phyloP scores from a whole-genome alignment of 2,888 invertebrate species.

The Agonopterix heracliana region DNA sequence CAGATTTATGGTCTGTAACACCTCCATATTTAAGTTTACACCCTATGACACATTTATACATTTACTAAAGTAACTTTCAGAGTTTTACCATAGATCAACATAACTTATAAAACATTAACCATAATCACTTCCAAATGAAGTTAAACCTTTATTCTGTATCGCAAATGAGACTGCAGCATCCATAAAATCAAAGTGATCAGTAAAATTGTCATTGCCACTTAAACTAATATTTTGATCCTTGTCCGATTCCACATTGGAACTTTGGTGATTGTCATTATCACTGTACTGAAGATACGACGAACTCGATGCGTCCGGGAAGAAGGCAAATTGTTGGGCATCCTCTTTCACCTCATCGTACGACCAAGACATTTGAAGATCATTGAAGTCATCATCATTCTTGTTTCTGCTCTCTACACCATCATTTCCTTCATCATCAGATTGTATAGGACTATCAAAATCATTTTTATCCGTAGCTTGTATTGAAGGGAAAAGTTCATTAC shows the following conservation, averaged over 20 bases:
- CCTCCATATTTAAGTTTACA: no score
- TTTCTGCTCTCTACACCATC: conserved; percentile 16
- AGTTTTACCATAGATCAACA: no score
- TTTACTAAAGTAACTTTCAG: no score
- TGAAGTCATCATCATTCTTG: conserved; percentile 16
- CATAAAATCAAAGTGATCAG: conserved; percentile 75
- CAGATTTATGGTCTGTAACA: no score
- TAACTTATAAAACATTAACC: conserved; percentile 36
- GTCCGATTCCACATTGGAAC: conserved; percentile 26
- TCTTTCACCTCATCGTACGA: conserved; percentile 28
- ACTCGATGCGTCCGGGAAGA: conserved; percentile 37
- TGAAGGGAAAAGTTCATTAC: background rate
- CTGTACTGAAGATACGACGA: conserved; percentile 36
- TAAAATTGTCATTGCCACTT: conserved; percentile 27
- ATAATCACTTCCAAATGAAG: conserved; percentile 64
- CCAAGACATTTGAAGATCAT: conserved; percentile 38
- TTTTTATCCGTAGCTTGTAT: conserved; percentile 17
- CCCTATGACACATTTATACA: no score
- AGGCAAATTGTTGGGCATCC: conserved; percentile 25
- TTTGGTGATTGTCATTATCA: conserved; percentile 30
- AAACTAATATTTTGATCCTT: conserved; percentile 25
- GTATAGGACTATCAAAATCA: conserved; percentile 29
- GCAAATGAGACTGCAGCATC: conserved; percentile 85
- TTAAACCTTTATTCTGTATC: conserved; percentile 83
- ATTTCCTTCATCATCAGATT: conserved; percentile 27